phyloP scores from a whole-genome alignment of 2,797 vertebrate genomes.

The Oceanodroma leucorhoa region DNA sequence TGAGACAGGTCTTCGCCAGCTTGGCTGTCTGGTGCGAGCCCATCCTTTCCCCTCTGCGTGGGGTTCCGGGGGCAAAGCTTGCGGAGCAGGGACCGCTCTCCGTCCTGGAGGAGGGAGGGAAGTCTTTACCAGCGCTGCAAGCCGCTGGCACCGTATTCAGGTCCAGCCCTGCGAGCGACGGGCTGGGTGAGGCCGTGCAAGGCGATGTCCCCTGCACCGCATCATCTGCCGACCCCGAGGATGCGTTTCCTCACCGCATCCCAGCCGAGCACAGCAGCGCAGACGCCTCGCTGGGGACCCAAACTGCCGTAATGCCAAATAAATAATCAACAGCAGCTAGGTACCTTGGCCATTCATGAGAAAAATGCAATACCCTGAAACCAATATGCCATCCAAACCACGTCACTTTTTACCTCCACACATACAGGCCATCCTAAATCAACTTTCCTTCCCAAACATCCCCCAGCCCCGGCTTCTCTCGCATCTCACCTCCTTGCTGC shows the following conservation, averaged over 20 bases:
- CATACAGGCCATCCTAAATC: background rate
- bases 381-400: background rate
- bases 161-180: background rate
- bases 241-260: fast-evolving
- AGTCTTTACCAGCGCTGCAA: background rate
- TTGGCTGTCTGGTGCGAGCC: background rate
- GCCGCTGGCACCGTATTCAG: fast-evolving
- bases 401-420: background rate
- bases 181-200: background rate
- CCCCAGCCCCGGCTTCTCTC: background rate
- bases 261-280: background rate
- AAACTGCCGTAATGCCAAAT: background rate
- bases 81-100: background rate
- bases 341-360: background rate
- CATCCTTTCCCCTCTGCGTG: background rate
- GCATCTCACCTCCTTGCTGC: background rate
- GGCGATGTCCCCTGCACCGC: no score
- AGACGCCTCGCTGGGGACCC: background rate
- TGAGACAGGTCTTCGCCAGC: background rate
- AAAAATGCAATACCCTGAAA: background rate
- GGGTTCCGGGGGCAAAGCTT: background rate
- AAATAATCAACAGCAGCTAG: background rate
- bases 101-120: background rate
- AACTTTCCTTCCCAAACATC: background rate
- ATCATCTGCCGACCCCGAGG: background rate